Evolutionary conservation across 2,113 vertebrate genomes (phyloP).

Genomic region (Austrofundulus limnaeus): DNA sequence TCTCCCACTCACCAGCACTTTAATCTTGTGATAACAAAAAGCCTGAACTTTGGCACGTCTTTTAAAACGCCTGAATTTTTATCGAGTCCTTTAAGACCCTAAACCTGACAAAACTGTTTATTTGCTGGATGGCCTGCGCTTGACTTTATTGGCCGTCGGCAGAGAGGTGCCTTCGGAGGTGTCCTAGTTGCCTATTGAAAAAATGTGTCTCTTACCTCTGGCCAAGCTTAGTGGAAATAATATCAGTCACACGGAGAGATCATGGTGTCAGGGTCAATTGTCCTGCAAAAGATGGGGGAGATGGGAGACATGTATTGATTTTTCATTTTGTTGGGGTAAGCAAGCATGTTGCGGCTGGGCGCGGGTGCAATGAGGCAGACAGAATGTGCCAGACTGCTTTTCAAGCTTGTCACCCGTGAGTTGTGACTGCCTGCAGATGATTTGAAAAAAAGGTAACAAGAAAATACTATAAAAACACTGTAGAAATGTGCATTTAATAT

Average conservation of each 20-base stretch:
- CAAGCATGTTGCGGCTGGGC: conserved; percentile 74
- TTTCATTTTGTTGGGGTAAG: conserved; percentile 82
- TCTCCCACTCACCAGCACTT: neutral
- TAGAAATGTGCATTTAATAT: conserved; percentile 19
- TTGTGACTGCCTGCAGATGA: conserved; percentile 45
- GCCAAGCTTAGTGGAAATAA: conserved; percentile 76
- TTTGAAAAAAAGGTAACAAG: conserved; percentile 43
- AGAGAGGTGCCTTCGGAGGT: conserved; percentile 60
- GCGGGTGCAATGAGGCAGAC: conserved; percentile 73
- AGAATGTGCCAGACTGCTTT: conserved; percentile 58
- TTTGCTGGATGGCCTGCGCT: conserved; percentile 57
- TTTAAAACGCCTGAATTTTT: conserved; percentile 11
- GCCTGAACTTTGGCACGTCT: conserved; percentile 6
- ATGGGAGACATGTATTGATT: conserved; percentile 80
- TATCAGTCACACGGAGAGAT: conserved; percentile 78
- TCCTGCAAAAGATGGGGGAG: conserved; percentile 71
- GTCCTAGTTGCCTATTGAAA: conserved; percentile 61
- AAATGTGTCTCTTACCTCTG: conserved; percentile 71
- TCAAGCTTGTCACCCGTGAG: conserved; percentile 60
- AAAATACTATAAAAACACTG: conserved; percentile 21
- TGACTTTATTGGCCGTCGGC: conserved; percentile 70
- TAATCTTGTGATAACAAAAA: conserved; percentile 1
- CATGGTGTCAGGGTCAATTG: conserved; percentile 79
- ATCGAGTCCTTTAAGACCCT: conserved; percentile 36
- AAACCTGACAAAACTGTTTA: conserved; percentile 51